Percentiles rank a stretch among this genome's conserved stretches.
These are phyloP conservation scores for Troides oblongomaculatus DNA, from an alignment of 2,888 invertebrate species.

Conservation along the genomic window DNA sequence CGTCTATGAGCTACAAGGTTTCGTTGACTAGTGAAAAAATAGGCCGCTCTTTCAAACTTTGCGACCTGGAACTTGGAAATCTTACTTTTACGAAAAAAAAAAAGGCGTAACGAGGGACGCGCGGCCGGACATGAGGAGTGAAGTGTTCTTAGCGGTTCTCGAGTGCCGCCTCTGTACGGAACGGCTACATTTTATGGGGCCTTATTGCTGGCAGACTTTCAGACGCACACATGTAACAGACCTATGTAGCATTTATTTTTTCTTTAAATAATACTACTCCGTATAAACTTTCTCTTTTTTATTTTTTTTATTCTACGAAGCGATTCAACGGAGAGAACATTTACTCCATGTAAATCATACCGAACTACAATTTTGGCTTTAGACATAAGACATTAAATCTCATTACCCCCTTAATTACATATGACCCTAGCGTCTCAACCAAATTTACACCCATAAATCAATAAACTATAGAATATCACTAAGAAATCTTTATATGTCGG, in stretches of 20 bases:
- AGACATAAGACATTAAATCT: too few species aligned
- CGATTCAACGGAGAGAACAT: too few species aligned
- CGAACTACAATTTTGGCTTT: too few species aligned
- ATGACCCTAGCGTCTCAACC: too few species aligned
- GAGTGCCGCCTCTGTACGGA: not conserved
- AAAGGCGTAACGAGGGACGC: constrained; percentile 17
- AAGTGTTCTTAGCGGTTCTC: constrained; percentile 11
- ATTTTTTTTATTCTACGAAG: too few species aligned
- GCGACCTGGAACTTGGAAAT: constrained; percentile 4
- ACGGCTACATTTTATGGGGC: constrained; percentile 4
- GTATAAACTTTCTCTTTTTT: too few species aligned
- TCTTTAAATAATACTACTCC: not conserved
- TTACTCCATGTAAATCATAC: too few species aligned
- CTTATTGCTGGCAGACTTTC: constrained; percentile 2
- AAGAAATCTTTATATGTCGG: too few species aligned
- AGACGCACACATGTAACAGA: not conserved
- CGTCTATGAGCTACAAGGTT: too few species aligned
- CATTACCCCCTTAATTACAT: too few species aligned
- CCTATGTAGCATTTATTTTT: not conserved
- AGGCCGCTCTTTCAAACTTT: constrained; percentile 4
- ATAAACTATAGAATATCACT: too few species aligned
- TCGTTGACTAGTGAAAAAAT: not conserved
- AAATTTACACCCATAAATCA: too few species aligned
- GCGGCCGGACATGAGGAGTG: constrained; percentile 11
- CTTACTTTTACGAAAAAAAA: constrained; percentile 9